These are phyloP conservation scores for Leptonema lineaticorne DNA, from an alignment of 1,140 invertebrate species.

Conservation along the genomic window DNA sequence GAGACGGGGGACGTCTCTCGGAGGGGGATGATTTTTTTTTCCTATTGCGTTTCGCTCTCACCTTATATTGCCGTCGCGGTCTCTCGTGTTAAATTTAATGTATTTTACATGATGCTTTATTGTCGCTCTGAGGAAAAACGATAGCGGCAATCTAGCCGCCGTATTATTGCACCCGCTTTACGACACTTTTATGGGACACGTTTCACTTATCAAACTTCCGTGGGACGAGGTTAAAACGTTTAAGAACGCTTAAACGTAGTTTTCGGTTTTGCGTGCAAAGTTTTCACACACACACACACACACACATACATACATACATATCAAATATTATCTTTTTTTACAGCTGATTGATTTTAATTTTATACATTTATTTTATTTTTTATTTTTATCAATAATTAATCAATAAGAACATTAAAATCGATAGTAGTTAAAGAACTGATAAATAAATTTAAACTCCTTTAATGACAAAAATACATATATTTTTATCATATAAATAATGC, in stretches of 20 bases:
- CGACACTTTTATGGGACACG: slow-evolving; percentile 29
- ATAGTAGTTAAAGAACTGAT: no score
- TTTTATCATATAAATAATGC: no score
- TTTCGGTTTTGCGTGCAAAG: background rate
- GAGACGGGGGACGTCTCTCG: slow-evolving; percentile 38
- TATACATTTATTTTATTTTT: no score
- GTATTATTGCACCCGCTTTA: slow-evolving; percentile 40
- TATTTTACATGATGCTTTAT: slow-evolving; percentile 38
- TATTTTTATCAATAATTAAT: no score
- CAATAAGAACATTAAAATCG: no score
- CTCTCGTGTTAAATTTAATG: slow-evolving; percentile 31
- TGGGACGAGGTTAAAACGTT: no score
- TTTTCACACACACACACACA: background rate
- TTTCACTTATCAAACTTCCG: slow-evolving; percentile 24
- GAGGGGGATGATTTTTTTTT: no score
- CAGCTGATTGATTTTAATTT: no score
- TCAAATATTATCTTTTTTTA: background rate
- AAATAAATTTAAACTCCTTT: no score
- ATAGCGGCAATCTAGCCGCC: slow-evolving; percentile 33
- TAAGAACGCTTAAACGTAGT: background rate
- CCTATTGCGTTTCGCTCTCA: background rate
- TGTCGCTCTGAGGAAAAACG: slow-evolving; percentile 32
- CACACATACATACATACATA: background rate
- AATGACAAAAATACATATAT: no score
- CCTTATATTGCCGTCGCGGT: background rate